Conservation (phyloP, 2,888 invertebrate genomes). For the Acholoe squamosa region DNA sequence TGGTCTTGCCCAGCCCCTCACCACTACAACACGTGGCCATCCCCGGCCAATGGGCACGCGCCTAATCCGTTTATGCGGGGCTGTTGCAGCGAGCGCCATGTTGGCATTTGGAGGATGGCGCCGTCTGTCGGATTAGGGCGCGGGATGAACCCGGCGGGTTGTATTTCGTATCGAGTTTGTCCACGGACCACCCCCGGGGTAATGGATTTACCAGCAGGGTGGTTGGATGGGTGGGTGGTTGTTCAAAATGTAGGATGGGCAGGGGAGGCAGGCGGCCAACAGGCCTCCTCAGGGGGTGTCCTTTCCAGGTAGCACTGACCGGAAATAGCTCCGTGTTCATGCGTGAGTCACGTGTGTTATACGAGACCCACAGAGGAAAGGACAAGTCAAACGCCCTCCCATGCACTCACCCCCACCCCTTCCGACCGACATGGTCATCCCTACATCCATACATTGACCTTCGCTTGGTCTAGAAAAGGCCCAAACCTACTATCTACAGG, state of each 20-base stretch:
- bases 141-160: slow-evolving; percentile 23
- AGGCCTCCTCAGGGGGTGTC: neutral
- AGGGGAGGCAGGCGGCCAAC: neutral
- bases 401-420: too few relatives aligned
- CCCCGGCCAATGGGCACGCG: neutral
- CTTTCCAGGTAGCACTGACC: slow-evolving; percentile 11
- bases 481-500: too few relatives aligned
- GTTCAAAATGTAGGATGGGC: too few relatives aligned
- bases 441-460: too few relatives aligned
- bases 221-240: too few relatives aligned
- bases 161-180: slow-evolving; percentile 34
- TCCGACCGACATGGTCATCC: too few relatives aligned
- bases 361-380: neutral
- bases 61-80: slow-evolving; percentile 34
- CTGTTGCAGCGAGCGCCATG: neutral
- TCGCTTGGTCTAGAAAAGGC: too few relatives aligned
- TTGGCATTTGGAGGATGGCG: slow-evolving; percentile 15
- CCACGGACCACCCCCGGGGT: neutral
- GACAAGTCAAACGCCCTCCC: neutral
- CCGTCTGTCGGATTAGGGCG: slow-evolving; percentile 6
- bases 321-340: slow-evolving; percentile 2
- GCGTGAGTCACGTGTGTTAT: slow-evolving; percentile 8
- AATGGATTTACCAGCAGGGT: slow-evolving; percentile 14
- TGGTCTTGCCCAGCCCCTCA: slow-evolving; percentile 9
- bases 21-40: neutral